A percentile compares a stretch with the other conserved stretches of the same genome.
Evolutionary conservation across 2,797 vertebrate genomes (phyloP).

Genomic region (Fistularia commersonii): DNA sequence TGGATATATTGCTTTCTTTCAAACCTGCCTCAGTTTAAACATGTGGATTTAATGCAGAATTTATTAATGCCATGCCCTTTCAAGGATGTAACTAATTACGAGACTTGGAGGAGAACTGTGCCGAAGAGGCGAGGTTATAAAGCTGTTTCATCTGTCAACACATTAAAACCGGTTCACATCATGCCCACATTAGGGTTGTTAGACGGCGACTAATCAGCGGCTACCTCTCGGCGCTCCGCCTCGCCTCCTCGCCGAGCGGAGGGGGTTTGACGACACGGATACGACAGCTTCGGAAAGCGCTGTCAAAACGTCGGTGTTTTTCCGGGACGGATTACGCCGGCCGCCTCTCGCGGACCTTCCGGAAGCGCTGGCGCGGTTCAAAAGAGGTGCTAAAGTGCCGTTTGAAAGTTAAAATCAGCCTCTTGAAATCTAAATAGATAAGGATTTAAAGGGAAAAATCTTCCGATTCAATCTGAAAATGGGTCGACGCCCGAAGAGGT

Average conservation of each 20-base stretch:
- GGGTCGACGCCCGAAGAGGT: conserved; percentile 49
- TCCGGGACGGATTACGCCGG: too few relatives aligned
- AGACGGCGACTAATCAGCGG: conserved; percentile 61
- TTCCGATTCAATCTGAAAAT: too few relatives aligned
- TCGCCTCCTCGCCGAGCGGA: conserved; percentile 36
- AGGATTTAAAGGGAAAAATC: too few relatives aligned
- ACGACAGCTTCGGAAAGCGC: conserved; percentile 51
- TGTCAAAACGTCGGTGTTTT: too few relatives aligned
- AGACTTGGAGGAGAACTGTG: conserved; percentile 65
- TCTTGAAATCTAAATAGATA: too few relatives aligned
- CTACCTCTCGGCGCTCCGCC: conserved; percentile 37
- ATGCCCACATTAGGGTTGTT: conserved; percentile 40
- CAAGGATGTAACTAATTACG: conserved; percentile 68
- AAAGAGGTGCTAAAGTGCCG: conserved; percentile 39
- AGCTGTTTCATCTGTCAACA: conserved; percentile 65
- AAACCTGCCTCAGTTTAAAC: conserved; percentile 65
- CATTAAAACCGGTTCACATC: conserved; percentile 56
- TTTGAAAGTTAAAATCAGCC: conserved; percentile 32
- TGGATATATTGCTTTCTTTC: conserved; percentile 71
- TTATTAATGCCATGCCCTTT: conserved; percentile 80
- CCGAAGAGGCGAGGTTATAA: conserved; percentile 55
- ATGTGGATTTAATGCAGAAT: conserved; percentile 72
- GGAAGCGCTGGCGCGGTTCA: conserved; percentile 36
- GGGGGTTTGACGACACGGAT: conserved; percentile 48
- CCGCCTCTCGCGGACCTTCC: conserved; percentile 34